Evolutionary conservation across 2,113 vertebrate species (phyloP).

Genomic region (Salvelinus alpinus): DNA sequence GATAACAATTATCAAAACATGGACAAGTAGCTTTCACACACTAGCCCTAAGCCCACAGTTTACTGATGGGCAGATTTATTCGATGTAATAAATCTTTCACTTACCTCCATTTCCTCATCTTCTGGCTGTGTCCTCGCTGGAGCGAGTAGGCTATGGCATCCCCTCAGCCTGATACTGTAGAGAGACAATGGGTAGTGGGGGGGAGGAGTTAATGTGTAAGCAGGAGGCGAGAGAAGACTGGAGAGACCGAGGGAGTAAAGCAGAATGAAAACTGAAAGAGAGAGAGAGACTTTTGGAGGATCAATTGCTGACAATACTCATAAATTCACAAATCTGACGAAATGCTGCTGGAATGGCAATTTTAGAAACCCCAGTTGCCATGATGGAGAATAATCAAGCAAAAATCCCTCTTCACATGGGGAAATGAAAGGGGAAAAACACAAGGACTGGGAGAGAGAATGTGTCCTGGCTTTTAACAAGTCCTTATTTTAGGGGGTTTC

Average conservation of each 20-base stretch:
- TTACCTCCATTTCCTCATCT: slow-evolving; percentile 59
- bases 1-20: slow-evolving; percentile 20
- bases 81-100: slow-evolving; percentile 54
- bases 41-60: slow-evolving; percentile 38
- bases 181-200: slow-evolving; percentile 69
- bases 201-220: slow-evolving; percentile 67
- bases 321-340: slow-evolving; percentile 59
- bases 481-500: slow-evolving; percentile 63
- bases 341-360: slow-evolving; percentile 69
- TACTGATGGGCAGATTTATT: slow-evolving; percentile 26
- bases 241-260: slow-evolving; percentile 26
- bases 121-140: slow-evolving; percentile 53
- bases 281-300: slow-evolving; percentile 46
- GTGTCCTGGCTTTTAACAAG: slow-evolving; percentile 66
- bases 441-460: slow-evolving; percentile 55
- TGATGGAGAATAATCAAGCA: slow-evolving; percentile 54
- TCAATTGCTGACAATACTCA: slow-evolving; percentile 56
- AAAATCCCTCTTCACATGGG: slow-evolving; percentile 65
- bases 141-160: slow-evolving; percentile 59
- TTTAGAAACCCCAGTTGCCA: slow-evolving; percentile 40
- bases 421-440: slow-evolving; percentile 56
- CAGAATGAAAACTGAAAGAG: slow-evolving; percentile 8
- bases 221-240: slow-evolving; percentile 40
- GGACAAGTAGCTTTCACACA: not conserved
- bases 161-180: slow-evolving; percentile 65